Percentiles rank a stretch among this genome's conserved stretches.
These are phyloP conservation scores for Drosophila ambigua DNA, from an alignment of 1,140 invertebrate genomes.

Conservation along the genomic window DNA sequence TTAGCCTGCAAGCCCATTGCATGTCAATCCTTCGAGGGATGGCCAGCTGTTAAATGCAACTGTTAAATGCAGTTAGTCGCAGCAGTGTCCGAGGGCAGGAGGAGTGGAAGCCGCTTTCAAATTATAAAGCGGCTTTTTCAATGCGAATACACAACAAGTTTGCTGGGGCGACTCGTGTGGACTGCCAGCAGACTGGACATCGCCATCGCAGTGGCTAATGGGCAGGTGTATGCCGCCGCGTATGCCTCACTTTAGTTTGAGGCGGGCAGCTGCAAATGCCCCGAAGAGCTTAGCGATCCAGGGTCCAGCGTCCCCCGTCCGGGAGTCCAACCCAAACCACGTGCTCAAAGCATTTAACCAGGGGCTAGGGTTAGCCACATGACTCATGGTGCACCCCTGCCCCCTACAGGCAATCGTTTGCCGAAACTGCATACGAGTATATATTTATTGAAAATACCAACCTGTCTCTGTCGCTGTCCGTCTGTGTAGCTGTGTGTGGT, in stretches of 20 bases:
- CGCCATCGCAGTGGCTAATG: conserved; percentile 50
- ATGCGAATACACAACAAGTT: conserved; percentile 32
- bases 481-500: conserved; percentile 55
- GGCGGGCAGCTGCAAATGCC: conserved; percentile 33
- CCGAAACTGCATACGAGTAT: background rate
- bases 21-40: conserved; percentile 28
- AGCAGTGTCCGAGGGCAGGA: background rate
- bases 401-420: no score
- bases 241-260: background rate
- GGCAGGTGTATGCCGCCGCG: conserved; percentile 32
- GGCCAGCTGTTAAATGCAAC: conserved; percentile 61
- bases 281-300: conserved; percentile 30
- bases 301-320: background rate
- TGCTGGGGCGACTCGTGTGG: conserved; percentile 17
- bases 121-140: conserved; percentile 71
- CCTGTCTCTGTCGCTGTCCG: conserved; percentile 6
- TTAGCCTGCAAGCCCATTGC: conserved; percentile 20
- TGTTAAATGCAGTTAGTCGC: conserved; percentile 70
- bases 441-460: conserved; percentile 27
- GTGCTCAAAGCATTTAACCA: conserved; percentile 39
- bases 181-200: no score
- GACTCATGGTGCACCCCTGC: conserved; percentile 17
- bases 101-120: conserved; percentile 52
- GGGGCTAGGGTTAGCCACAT: conserved; percentile 43
- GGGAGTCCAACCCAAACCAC: conserved; percentile 3